Evolutionary conservation across 2,113 vertebrate species (phyloP).

Genomic region (Uria aalge): DNA sequence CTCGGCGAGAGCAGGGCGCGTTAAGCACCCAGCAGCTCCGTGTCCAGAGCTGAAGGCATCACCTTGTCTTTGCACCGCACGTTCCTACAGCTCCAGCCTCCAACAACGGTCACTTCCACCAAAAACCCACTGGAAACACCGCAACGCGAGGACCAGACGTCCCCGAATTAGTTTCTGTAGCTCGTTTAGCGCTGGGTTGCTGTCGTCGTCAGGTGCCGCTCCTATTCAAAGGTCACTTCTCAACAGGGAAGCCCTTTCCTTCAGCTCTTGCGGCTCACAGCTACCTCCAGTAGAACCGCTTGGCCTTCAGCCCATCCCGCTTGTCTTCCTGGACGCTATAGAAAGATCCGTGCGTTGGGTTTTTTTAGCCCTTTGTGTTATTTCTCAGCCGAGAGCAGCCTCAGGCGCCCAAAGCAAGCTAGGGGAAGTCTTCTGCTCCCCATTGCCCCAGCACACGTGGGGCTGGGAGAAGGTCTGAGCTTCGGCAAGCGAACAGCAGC

Average conservation of each 20-base stretch:
- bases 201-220: not conserved
- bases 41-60: not conserved
- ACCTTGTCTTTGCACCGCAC: not conserved
- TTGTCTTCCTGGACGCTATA: not conserved
- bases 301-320: not conserved
- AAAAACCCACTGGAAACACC: not conserved
- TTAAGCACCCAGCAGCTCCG: not conserved
- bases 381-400: not conserved
- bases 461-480: not conserved
- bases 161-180: not conserved
- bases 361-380: not conserved
- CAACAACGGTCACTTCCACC: not conserved
- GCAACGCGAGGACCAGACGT: rapidly evolving
- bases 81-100: not conserved
- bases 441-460: not conserved
- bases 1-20: not conserved
- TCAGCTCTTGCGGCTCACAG: not conserved
- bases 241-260: not conserved
- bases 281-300: not conserved
- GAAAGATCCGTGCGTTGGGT: not conserved
- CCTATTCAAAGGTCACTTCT: not conserved
- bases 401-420: not conserved
- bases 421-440: not conserved
- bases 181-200: rapidly evolving
- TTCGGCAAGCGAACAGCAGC: not conserved